These are phyloP conservation scores for Palythoa grandiflora DNA, from an alignment of 92 coral and sea anemone genomes.

Conservation along the genomic window DNA sequence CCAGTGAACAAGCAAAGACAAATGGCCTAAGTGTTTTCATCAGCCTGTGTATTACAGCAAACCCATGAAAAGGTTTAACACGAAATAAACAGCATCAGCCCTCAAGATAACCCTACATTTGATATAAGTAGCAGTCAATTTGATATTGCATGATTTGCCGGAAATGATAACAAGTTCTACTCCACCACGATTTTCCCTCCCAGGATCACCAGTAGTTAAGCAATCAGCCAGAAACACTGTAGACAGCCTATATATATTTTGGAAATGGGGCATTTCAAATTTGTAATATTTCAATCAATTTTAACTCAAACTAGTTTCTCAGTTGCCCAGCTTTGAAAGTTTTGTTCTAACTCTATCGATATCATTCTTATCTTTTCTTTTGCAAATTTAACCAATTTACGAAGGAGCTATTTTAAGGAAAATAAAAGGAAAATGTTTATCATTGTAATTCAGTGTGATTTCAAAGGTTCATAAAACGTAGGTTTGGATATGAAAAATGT, in stretches of 20 bases:
- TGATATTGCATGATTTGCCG: not conserved
- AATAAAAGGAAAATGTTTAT: too few relatives aligned
- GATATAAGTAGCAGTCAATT: not conserved
- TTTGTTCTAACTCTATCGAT: too few relatives aligned
- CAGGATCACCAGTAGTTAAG: not conserved
- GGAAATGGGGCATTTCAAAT: too few relatives aligned
- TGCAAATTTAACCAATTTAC: too few relatives aligned
- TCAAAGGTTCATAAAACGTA: too few relatives aligned
- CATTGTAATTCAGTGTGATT: too few relatives aligned
- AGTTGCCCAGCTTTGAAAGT: too few relatives aligned
- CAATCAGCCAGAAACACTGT: not conserved
- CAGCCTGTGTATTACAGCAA: not conserved
- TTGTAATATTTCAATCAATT: too few relatives aligned
- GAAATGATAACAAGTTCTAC: not conserved
- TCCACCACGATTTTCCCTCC: not conserved
- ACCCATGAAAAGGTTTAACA: not conserved
- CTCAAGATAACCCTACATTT: not conserved
- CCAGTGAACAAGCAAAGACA: slow-evolving; percentile 32
- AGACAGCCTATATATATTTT: not conserved
- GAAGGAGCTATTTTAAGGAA: too few relatives aligned
- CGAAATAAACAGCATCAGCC: not conserved
- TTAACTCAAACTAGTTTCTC: too few relatives aligned
- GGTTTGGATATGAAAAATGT: too few relatives aligned
- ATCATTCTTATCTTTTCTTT: too few relatives aligned
- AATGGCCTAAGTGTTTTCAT: not conserved